phyloP scores from a whole-genome alignment of 2,888 invertebrate genomes.

The Clivina fossor region DNA sequence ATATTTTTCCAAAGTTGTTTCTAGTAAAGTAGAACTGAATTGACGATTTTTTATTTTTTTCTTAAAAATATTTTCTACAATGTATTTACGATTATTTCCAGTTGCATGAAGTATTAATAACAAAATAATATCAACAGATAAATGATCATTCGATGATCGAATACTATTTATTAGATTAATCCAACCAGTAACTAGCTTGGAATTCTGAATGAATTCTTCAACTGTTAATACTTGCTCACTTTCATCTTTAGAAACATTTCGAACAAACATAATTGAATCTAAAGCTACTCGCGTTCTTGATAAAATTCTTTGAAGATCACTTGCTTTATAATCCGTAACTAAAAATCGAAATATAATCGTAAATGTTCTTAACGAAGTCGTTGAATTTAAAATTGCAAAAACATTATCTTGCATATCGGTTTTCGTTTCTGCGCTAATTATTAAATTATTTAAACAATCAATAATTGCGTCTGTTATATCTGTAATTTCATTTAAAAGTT shows the following conservation, averaged over 20 bases:
- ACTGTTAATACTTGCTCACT: conserved; percentile 63
- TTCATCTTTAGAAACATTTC: conserved; percentile 45
- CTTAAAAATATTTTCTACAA: conserved; percentile 64
- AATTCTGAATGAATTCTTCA: too few species aligned
- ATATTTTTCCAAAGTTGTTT: conserved; percentile 60
- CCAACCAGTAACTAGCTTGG: too few species aligned
- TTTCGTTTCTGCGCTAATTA: conserved; percentile 60
- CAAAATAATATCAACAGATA: conserved; percentile 69
- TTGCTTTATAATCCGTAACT: conserved; percentile 54
- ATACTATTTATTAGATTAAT: conserved; percentile 59
- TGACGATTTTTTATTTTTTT: conserved; percentile 64
- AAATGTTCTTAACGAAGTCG: conserved; percentile 56
- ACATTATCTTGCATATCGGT: conserved; percentile 61
- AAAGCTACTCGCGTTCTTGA: conserved; percentile 55
- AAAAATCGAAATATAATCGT: conserved; percentile 63
- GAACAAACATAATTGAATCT: conserved; percentile 52
- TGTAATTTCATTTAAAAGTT: conserved; percentile 61
- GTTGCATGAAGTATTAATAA: conserved; percentile 66
- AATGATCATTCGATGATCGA: conserved; percentile 57
- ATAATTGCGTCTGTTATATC: conserved; percentile 65
- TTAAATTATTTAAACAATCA: conserved; percentile 66
- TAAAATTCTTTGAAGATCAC: conserved; percentile 43
- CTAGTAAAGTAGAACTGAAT: conserved; percentile 61
- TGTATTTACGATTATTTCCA: conserved; percentile 61
- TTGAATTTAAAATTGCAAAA: conserved; percentile 57